Evolutionary conservation across 2,797 vertebrate species (phyloP).

Genomic region (Gallinago stenura): DNA sequence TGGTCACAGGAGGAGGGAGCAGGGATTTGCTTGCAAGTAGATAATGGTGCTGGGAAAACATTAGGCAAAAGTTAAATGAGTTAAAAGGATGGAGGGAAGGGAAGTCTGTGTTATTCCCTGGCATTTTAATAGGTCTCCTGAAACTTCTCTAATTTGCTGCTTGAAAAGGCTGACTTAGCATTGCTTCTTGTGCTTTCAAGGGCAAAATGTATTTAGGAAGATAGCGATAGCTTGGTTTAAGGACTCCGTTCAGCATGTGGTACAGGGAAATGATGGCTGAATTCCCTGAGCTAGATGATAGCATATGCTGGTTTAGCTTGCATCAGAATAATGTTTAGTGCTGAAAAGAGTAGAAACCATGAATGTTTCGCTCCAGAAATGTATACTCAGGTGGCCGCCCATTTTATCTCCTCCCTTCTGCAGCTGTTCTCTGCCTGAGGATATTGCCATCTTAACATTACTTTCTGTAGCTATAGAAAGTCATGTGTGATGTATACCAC

Average conservation of each 20-base stretch:
- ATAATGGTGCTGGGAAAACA: not conserved
- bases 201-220: not conserved
- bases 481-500: accelerated
- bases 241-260: not conserved
- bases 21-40: not conserved
- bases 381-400: not conserved
- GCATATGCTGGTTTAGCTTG: not conserved
- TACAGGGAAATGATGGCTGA: not conserved
- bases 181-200: constrained; percentile 1
- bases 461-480: not conserved
- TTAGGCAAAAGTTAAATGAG: not conserved
- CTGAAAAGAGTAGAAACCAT: not conserved
- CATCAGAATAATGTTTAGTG: not conserved
- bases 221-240: not conserved
- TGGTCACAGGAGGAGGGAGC: not conserved
- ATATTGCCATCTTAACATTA: accelerated
- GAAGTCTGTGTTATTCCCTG: not conserved
- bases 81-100: not conserved
- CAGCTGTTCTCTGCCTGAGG: not conserved
- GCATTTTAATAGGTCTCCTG: not conserved
- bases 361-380: not conserved
- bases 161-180: constrained; percentile 3
- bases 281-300: not conserved
- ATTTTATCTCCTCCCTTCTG: not conserved
- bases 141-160: not conserved